phyloP scores from a whole-genome alignment of 2,797 vertebrate species.

The Diceros bicornis region DNA sequence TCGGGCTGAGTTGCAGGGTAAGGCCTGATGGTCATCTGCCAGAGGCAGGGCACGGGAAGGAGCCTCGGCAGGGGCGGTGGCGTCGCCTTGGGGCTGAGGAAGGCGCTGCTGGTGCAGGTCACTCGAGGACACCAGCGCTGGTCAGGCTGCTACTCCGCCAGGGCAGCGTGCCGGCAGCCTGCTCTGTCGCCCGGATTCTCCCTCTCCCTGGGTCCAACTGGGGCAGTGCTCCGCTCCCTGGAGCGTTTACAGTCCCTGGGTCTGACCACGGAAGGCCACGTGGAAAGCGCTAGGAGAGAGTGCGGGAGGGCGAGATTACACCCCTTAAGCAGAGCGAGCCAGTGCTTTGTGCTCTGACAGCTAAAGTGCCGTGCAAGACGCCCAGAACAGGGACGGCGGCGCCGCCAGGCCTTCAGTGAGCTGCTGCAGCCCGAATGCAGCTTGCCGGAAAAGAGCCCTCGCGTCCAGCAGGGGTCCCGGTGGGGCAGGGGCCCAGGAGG shows the following conservation, averaged over 20 bases:
- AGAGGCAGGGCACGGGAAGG: neutral
- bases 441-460: neutral
- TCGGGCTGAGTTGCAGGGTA: too few species aligned
- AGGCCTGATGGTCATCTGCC: neutral
- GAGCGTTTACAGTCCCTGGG: neutral
- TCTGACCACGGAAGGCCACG: neutral
- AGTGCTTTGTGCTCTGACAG: neutral
- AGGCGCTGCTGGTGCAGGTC: neutral
- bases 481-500: neutral
- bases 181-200: fast-evolving
- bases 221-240: neutral
- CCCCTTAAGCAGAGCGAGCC: neutral
- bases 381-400: fast-evolving
- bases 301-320: neutral
- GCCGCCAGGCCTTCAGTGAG: neutral
- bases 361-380: fast-evolving
- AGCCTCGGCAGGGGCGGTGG: neutral
- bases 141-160: neutral
- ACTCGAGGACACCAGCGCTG: fast-evolving
- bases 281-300: neutral
- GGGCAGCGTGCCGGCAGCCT: neutral
- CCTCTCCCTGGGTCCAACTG: neutral
- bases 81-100: neutral
- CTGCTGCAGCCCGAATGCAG: neutral
- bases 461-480: fast-evolving